Conservation (phyloP, 2,113 vertebrate species). For the Mola mola region DNA sequence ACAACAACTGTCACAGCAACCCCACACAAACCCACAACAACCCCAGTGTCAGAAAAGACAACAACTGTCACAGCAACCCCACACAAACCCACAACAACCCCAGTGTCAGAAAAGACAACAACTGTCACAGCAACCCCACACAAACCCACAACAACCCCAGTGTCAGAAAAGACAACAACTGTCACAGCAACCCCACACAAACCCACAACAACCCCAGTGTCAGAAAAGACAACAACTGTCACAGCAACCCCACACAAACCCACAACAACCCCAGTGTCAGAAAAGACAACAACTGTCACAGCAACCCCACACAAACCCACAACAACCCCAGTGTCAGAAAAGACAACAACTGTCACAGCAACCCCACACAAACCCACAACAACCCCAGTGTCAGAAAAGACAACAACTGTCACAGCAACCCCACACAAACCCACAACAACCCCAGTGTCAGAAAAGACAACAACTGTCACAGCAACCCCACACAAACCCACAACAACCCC, state of each 20-base stretch:
- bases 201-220: no score
- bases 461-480: no score
- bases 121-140: no score
- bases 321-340: no score
- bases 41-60: no score
- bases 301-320: background rate
- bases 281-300: background rate
- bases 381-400: background rate
- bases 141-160: background rate
- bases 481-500: no score
- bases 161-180: background rate
- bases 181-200: background rate
- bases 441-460: background rate
- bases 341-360: background rate
- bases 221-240: background rate
- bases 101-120: no score
- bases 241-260: constrained; percentile 2
- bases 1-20: background rate
- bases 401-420: background rate
- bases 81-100: no score
- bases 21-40: background rate
- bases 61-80: no score
- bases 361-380: background rate
- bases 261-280: background rate
- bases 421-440: background rate